Percentiles rank a stretch among this genome's conserved stretches.
Conservation (phyloP, 2,888 invertebrate species). For the Bimastos eiseni region DNA sequence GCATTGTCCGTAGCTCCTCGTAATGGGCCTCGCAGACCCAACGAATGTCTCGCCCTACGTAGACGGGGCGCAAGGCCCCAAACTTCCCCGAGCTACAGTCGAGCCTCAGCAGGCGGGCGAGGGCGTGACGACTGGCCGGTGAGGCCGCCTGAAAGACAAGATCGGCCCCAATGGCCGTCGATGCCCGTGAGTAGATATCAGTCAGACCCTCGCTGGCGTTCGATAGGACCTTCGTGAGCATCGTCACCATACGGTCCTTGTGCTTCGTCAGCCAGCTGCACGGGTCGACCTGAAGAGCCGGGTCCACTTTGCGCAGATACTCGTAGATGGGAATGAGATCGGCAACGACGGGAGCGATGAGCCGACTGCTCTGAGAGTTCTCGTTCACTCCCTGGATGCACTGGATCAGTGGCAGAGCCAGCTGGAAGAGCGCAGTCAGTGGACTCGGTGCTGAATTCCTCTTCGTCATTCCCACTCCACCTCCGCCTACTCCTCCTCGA, state of each 20-base stretch:
- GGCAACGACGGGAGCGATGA: constrained; percentile 46
- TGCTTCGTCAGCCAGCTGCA: constrained; percentile 46
- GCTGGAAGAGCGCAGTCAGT: constrained; percentile 42
- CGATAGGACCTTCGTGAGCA: constrained; percentile 47
- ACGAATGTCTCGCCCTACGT: constrained; percentile 45
- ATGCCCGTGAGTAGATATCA: constrained; percentile 47
- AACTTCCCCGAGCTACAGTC: constrained; percentile 45
- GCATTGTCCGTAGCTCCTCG: constrained; percentile 46
- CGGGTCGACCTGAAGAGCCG: constrained; percentile 42
- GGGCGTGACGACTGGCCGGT: constrained; percentile 42
- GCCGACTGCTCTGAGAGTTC: constrained; percentile 43
- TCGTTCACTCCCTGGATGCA: constrained; percentile 46
- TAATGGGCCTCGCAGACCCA: constrained; percentile 48
- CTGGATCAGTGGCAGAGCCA: constrained; percentile 47
- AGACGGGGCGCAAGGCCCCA: constrained; percentile 46
- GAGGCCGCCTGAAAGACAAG: constrained; percentile 43
- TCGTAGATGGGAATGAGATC: constrained; percentile 47
- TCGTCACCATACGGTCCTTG: constrained; percentile 47
- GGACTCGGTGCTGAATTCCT: constrained; percentile 42
- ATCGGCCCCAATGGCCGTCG: constrained; percentile 44
- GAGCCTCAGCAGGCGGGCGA: constrained; percentile 46
- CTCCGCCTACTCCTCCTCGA: background rate
- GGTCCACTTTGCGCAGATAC: constrained; percentile 46
- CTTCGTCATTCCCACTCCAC: background rate
- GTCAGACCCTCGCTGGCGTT: constrained; percentile 46